Base-by-base conservation (phyloP, 2,888 invertebrate genomes). In the Lasioglossum figueresi region DNA sequence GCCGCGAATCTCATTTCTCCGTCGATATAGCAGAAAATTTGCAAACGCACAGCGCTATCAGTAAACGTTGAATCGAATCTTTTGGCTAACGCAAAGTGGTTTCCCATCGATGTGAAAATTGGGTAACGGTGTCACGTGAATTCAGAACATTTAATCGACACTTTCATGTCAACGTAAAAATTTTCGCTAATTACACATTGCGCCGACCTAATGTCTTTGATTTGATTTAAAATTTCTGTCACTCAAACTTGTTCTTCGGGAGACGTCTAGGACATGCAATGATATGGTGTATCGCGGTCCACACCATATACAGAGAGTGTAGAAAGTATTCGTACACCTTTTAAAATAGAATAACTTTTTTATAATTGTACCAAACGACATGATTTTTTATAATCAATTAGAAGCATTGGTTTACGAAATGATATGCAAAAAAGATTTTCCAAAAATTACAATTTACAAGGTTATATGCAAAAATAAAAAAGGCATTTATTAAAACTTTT, bases 111-210 rank as follows among this genome's bases (percentile, higher is more conserved):
- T 59, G 5, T 14, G 59, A 66, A 66, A 23, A 66, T 23, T 34
- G 19, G 34, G 66, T 34, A 34, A 68, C 68, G 23, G 12, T n/a
- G 34, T 23, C 23, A 23, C 34, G 34, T 34, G 68, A 91, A 94
- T 94, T 93, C 92, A 93, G 93, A 94, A 93, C 91, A 92, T 94
- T 94, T 94, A 93, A 93, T 94, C 90, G 88, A 88, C 88, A 91
- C 88, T 91, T 90, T 88, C 88, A 90, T 91, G 90, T 91, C 88
- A 87, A 86, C 91, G 82, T 88, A 37, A 37, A 14, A 31, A 92
- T 88, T 91, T 88, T 91, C 90, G 89, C 92, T 90, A 91, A 86
- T 48, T 91, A 88, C 59, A 34, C 66, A 88, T 89, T 86, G 84
- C 88, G 88, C 88, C 91, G 83, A 80, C 82, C 3, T 88, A 80